Conservation (phyloP, 2,113 vertebrate genomes). For the Salvelinus fontinalis region DNA sequence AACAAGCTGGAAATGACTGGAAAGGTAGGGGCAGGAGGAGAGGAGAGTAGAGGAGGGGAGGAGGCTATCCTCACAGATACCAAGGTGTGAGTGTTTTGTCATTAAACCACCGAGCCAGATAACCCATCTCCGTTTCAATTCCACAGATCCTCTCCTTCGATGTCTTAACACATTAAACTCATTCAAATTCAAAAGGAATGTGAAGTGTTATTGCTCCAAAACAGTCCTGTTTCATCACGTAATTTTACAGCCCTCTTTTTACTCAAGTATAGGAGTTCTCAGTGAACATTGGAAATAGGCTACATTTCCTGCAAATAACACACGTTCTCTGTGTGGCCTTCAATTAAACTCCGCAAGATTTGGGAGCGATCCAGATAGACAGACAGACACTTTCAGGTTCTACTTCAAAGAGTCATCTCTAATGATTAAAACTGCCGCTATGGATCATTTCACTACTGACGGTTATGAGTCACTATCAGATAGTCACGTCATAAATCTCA, state of each 20-base stretch:
- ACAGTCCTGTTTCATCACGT: constrained; percentile 7
- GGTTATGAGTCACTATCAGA: constrained; percentile 41
- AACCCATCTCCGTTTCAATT: constrained; percentile 17
- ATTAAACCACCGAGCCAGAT: constrained; percentile 22
- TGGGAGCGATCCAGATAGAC: too few relatives aligned
- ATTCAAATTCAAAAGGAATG: not conserved
- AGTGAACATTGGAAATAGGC: not conserved
- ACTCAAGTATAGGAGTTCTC: not conserved
- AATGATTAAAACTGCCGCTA: constrained; percentile 31
- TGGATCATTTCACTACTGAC: constrained; percentile 29
- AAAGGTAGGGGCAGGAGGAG: constrained; percentile 23
- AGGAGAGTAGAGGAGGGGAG: not conserved
- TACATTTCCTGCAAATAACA: not conserved
- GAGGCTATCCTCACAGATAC: not conserved
- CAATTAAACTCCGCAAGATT: not conserved
- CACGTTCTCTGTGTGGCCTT: not conserved
- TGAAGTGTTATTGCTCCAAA: constrained; percentile 5
- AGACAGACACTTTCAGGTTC: not conserved
- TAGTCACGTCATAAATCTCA: constrained; percentile 48
- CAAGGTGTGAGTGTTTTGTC: constrained; percentile 22
- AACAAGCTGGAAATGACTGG: constrained; percentile 60
- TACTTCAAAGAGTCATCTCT: constrained; percentile 14
- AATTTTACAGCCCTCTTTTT: not conserved
- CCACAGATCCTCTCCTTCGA: not conserved
- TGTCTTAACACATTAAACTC: not conserved